Conservation (phyloP, 1,140 invertebrate genomes). For the Sweltsa coloradensis region DNA sequence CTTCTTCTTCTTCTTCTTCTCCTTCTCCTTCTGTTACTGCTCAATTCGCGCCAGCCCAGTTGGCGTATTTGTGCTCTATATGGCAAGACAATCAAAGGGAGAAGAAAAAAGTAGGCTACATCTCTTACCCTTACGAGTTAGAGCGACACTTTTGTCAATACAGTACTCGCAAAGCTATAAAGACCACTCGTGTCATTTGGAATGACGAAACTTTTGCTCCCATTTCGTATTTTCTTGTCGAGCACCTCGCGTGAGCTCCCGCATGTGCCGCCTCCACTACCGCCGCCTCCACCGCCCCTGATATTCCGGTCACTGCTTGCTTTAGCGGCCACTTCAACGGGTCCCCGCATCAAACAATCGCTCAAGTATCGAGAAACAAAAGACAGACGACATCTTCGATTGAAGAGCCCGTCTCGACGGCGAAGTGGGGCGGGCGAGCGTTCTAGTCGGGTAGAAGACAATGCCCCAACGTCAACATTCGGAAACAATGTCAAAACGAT, state of each 20-base stretch:
- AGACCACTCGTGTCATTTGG: constrained; percentile 14
- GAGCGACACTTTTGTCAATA: constrained; percentile 13
- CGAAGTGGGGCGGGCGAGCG: no score
- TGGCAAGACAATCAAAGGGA: no score
- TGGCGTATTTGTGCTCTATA: no score
- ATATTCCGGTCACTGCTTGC: constrained; percentile 7
- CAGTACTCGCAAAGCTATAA: constrained; percentile 11
- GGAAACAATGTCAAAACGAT: no score
- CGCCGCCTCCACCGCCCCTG: neutral
- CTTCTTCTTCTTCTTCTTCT: no score
- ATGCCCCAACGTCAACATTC: no score
- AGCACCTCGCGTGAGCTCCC: neutral
- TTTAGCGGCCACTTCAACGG: neutral
- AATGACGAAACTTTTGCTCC: constrained; percentile 14
- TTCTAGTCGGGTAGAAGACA: no score
- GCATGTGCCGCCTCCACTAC: neutral
- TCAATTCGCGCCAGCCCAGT: no score
- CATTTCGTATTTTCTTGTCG: constrained; percentile 1
- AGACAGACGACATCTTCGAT: constrained; percentile 5
- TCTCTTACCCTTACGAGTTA: no score
- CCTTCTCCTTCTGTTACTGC: no score
- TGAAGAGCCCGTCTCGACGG: no score
- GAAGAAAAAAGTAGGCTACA: no score
- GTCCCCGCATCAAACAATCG: neutral
- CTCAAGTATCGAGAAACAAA: constrained; percentile 4